Base-by-base conservation (phyloP, 2,113 vertebrate genomes). In the Vidua macroura region DNA sequence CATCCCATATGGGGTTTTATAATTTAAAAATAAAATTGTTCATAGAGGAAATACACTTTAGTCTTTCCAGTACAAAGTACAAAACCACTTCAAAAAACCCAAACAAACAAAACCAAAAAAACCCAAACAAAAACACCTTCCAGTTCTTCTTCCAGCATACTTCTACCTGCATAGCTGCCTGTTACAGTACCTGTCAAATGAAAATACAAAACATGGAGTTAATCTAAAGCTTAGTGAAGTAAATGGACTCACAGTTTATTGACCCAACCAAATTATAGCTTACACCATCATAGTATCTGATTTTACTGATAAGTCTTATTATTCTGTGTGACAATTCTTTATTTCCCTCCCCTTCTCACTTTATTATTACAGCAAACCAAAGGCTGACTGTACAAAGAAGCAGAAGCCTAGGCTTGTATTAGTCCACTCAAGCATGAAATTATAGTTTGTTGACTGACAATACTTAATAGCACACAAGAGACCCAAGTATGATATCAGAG, bases 391-490 rank as follows among this genome's bases (percentile, higher is more conserved):
- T 75, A 86, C 13, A 74, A 86, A 88, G 77, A 16, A 72, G 44
- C 15, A 90, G 76, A 58, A 78, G 60, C 73, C 88, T 80, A 68
- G 67, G 85, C 67, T 91, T 96, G 21, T 93, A 77, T 93, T 79
- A 94, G 82, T 74, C 74, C 92, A 91, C 58, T 91, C 92, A 92
- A 80, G 93, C 94, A 95, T 82, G 74, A 97, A 97, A 97, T 97
- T 92, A 95, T 78, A 90, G 83, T 91, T 92, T 94, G 88, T 97
- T 96, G 82, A 83, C 82, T 97, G 84, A 95, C 77, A 95, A 68
- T 70, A 66, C 31, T 59, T 94, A 95, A 94, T 83, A 75, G 82
- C 86, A 67, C 93, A 83, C 92, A 76, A 37, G 85, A 97, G 93
- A 96, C 81, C 18, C 39, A 90, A 95, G 55, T 59, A 49, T 76